phyloP scores from a whole-genome alignment of 2,113 vertebrate species.

The Xenopus tropicalis region UCB_Xtro_10.0 CM004443.2:113332001-113332500 shows the following conservation, averaged over 20 bases:
- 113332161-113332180: conserved; percentile 21
- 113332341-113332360: conserved; percentile 40
- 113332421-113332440: conserved; percentile 22
- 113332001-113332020: no score
- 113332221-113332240: conserved; percentile 37
- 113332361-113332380: conserved; percentile 36
- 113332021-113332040: no score
- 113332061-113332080: no score
- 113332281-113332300: conserved; percentile 35
- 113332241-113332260: conserved; percentile 44
- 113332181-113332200: conserved; percentile 38
- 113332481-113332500: conserved; percentile 17
- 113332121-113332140: no score
- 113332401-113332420: conserved; percentile 25
- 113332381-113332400: conserved; percentile 32
- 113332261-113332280: conserved; percentile 43
- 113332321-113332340: conserved; percentile 46
- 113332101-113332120: no score
- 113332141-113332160: neutral
- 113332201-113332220: conserved; percentile 33
- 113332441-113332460: conserved; percentile 8
- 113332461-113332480: conserved; percentile 20
- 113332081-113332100: no score
- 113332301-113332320: conserved; percentile 18
- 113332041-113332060: no score